Evolutionary conservation across 1,140 invertebrate genomes (phyloP), one percentile per base, ranked within the genome.

Genomic region (Scaptodrosophila lebanonensis): DNA sequence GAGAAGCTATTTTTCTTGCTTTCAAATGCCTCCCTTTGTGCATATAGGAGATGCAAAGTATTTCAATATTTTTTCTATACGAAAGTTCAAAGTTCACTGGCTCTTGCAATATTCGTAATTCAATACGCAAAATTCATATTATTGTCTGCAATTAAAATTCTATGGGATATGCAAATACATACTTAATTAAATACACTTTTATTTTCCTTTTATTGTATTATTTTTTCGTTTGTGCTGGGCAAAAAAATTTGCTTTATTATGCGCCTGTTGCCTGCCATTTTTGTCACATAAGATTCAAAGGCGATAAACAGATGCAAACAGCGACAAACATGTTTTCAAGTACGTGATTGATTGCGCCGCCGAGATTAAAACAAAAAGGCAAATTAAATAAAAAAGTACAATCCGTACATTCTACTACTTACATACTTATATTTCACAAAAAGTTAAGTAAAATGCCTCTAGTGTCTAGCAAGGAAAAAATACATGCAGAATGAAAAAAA

Each of bases 331-430:
- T 63, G 73, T 69, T 68, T 69, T 60, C 60, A 82, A 82, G 52
- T 79, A 79, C 73, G 73, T 79, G 73, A 79, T 79, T 75, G 73
- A 79, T 79, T 58, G 75, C 61, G 39, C 38, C 50, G 29, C 16
- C 39, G 56, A 49, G 73, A 79, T 79, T 79, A 76, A 53, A 51
- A 35, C 29, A 32, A 32, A 51, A 54, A 36, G 54, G 22, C 22
- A 25, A 25, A 25, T 25, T 25, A 25, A 25, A 25, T 25, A n/a
- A n/a, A n/a, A n/a, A n/a, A n/a, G n/a, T n/a, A 3, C 22, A 54
- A 36, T 53, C 56, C 66, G 39, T 44, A 38, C 43, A 49, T 35
- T 50, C n/a, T 17, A 30, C 30, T 12, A n/a, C 32, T 18, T 48
- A 47, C 42, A 12, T 25, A 11, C 20, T 53, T 30, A 63, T 18